Evolutionary conservation across 2,888 invertebrate species (phyloP).

Genomic region (Muschampia staudingeri): DNA sequence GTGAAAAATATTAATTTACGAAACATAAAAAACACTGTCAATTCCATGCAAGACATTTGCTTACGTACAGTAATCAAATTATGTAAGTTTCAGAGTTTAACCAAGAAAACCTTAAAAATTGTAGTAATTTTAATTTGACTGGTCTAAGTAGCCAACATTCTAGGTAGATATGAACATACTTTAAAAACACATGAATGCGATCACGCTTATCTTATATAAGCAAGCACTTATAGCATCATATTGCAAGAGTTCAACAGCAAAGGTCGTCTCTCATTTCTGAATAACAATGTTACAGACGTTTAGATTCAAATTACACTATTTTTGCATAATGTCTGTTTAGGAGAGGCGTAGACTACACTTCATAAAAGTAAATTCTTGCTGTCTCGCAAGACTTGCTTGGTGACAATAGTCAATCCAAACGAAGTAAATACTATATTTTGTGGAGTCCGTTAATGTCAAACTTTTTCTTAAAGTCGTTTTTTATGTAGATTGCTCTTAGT

Average conservation of each 20-base stretch:
- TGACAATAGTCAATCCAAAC: no score
- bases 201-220: constrained; percentile 22
- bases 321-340: constrained; percentile 35
- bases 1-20: no score
- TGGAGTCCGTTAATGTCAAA: no score
- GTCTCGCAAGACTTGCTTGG: neutral
- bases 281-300: constrained; percentile 31
- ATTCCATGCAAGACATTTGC: no score
- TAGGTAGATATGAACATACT: neutral
- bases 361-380: neutral
- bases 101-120: neutral
- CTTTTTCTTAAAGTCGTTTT: no score
- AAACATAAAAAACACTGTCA: no score
- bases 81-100: no score
- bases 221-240: constrained; percentile 23
- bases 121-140: neutral
- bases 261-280: constrained; percentile 41
- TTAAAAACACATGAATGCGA: neutral
- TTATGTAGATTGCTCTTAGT: no score
- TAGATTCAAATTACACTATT: constrained; percentile 33
- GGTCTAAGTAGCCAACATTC: neutral
- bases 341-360: neutral
- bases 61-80: no score
- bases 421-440: no score
- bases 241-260: constrained; percentile 37